Evolutionary conservation across 2,888 invertebrate species (phyloP).

Genomic region (Steromphala cineraria): DNA sequence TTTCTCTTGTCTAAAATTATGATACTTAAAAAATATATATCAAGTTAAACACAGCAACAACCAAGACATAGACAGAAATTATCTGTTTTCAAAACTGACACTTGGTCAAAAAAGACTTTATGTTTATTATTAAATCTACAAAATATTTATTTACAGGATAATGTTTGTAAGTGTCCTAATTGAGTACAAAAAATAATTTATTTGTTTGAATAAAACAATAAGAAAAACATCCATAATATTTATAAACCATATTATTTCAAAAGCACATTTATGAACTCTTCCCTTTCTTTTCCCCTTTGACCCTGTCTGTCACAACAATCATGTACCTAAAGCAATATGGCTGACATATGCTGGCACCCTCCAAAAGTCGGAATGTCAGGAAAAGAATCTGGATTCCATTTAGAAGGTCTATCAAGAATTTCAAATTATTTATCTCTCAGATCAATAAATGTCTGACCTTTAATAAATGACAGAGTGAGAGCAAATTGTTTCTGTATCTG

Average conservation of each 20-base stretch:
- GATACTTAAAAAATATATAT: too few relatives aligned
- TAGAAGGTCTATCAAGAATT: background rate
- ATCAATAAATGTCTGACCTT: background rate
- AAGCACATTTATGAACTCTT: background rate
- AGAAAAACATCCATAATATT: too few relatives aligned
- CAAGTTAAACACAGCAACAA: too few relatives aligned
- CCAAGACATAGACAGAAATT: too few relatives aligned
- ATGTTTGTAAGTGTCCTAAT: too few relatives aligned
- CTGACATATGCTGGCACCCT: background rate
- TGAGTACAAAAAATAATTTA: too few relatives aligned
- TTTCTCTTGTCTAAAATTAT: too few relatives aligned
- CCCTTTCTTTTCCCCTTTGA: background rate
- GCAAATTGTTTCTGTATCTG: background rate
- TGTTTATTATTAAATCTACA: too few relatives aligned
- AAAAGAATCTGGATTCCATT: background rate
- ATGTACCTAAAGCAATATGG: background rate
- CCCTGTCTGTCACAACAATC: background rate
- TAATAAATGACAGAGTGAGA: background rate
- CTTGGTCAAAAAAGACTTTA: too few relatives aligned
- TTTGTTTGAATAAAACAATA: background rate
- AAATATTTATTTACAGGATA: too few relatives aligned
- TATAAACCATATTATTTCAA: background rate
- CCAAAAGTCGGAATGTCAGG: background rate
- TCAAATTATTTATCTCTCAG: background rate
- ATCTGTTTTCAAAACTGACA: too few relatives aligned